Percentiles rank a stretch among this genome's conserved stretches.
These are phyloP conservation scores for Nycticryphes semicollaris DNA, from an alignment of 2,113 vertebrate genomes.

Conservation along the genomic window DNA sequence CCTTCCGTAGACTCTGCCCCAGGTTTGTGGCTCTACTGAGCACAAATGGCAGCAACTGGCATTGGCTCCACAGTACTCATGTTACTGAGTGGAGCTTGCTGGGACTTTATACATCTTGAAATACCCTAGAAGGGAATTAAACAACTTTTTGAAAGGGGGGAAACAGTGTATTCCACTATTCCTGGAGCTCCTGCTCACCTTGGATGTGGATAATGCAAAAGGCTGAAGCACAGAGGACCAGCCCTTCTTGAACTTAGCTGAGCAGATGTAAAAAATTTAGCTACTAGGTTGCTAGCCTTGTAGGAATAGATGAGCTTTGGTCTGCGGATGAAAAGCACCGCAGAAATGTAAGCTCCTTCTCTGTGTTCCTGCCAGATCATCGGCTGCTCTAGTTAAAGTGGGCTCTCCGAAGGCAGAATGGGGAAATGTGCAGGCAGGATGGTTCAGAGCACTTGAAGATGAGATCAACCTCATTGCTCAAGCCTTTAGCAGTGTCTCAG, in stretches of 20 bases:
- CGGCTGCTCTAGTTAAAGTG: not conserved
- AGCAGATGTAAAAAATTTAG: not conserved
- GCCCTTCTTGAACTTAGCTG: not conserved
- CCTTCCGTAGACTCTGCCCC: not conserved
- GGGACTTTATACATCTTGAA: not conserved
- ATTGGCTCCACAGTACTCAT: not conserved
- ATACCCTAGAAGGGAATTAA: not conserved
- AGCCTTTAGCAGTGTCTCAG: not conserved
- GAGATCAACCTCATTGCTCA: not conserved
- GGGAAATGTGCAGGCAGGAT: not conserved
- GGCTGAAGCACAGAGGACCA: not conserved
- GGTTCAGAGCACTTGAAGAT: not conserved
- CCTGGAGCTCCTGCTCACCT: not conserved
- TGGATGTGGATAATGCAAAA: not conserved
- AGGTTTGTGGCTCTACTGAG: not conserved
- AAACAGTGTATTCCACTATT: not conserved
- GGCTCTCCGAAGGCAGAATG: not conserved
- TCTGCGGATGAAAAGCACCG: conserved; percentile 10
- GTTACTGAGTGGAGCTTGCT: not conserved
- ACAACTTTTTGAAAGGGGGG: not conserved
- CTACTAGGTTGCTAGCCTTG: not conserved
- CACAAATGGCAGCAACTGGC: not conserved
- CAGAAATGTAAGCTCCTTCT: conserved; percentile 19
- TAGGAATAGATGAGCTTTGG: conserved; percentile 2
- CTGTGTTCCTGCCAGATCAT: not conserved